Conservation (phyloP, 2,888 invertebrate genomes). For the Chrysodeixis includens region DNA sequence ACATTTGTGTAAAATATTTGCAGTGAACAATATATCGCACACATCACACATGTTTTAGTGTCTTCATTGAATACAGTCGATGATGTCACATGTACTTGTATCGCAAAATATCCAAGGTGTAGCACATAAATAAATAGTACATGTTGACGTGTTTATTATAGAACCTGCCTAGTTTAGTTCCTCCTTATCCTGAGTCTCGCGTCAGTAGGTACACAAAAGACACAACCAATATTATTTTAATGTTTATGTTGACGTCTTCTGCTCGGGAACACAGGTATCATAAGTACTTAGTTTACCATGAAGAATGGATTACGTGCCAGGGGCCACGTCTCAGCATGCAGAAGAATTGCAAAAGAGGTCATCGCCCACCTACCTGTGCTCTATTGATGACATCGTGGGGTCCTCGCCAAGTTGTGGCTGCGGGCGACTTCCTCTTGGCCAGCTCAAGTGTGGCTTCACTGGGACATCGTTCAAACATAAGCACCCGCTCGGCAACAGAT, state of each 20-base stretch:
- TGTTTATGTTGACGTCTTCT: background rate
- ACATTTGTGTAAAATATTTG: constrained; percentile 31
- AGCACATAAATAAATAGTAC: constrained; percentile 47
- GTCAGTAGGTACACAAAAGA: constrained; percentile 37
- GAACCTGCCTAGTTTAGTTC: constrained; percentile 37
- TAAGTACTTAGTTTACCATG: background rate
- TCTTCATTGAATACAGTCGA: constrained; percentile 50
- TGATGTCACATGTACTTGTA: constrained; percentile 73
- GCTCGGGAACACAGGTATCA: background rate
- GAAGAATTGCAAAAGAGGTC: background rate
- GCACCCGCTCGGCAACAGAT: constrained; percentile 96
- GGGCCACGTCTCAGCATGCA: background rate
- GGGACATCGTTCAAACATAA: constrained; percentile 97
- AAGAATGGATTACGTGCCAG: constrained; percentile 1
- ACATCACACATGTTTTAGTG: constrained; percentile 36
- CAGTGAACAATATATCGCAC: constrained; percentile 24
- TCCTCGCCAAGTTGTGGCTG: constrained; percentile 89
- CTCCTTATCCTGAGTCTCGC: constrained; percentile 29
- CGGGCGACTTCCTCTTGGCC: constrained; percentile 90
- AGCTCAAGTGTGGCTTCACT: constrained; percentile 92
- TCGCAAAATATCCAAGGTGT: constrained; percentile 62
- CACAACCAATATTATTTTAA: background rate
- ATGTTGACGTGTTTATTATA: constrained; percentile 26
- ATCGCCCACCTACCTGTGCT: constrained; percentile 81
- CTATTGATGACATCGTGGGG: constrained; percentile 87